Conservation (phyloP, 2,113 vertebrate species). For the Pontoporia blainvillei region DNA sequence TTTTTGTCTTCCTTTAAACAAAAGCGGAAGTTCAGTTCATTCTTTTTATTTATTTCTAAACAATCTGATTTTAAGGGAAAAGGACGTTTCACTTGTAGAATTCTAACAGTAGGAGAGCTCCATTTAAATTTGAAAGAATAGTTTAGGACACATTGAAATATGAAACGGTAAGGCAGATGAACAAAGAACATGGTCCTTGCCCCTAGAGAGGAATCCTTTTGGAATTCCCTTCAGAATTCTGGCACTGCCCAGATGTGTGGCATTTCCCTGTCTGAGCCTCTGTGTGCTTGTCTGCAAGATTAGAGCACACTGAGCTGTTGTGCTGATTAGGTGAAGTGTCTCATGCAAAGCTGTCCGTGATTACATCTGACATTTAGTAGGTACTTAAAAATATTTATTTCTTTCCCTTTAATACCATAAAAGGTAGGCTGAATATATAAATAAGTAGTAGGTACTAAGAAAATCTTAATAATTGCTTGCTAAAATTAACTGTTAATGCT, state of each 20-base stretch:
- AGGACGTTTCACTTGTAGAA: background rate
- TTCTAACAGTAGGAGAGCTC: background rate
- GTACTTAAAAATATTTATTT: conserved; percentile 5
- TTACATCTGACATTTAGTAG: conserved; percentile 5
- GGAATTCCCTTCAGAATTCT: background rate
- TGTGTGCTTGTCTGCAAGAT: rapidly evolving
- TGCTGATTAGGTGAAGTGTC: background rate
- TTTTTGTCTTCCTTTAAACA: background rate
- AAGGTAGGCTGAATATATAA: background rate
- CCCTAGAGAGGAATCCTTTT: rapidly evolving
- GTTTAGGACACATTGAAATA: background rate
- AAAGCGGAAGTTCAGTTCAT: background rate
- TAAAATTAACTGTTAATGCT: background rate
- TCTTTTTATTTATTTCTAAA: background rate
- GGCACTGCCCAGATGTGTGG: rapidly evolving
- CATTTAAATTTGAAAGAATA: background rate
- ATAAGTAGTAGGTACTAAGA: background rate
- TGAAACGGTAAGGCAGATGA: rapidly evolving
- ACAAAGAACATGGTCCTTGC: background rate
- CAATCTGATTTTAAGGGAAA: background rate
- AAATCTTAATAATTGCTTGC: background rate
- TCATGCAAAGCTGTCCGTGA: background rate
- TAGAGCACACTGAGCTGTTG: background rate
- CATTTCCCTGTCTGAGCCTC: background rate
- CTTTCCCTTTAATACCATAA: background rate